Base-by-base conservation (phyloP, 2,797 vertebrate genomes). In the Muscicapa striata region DNA sequence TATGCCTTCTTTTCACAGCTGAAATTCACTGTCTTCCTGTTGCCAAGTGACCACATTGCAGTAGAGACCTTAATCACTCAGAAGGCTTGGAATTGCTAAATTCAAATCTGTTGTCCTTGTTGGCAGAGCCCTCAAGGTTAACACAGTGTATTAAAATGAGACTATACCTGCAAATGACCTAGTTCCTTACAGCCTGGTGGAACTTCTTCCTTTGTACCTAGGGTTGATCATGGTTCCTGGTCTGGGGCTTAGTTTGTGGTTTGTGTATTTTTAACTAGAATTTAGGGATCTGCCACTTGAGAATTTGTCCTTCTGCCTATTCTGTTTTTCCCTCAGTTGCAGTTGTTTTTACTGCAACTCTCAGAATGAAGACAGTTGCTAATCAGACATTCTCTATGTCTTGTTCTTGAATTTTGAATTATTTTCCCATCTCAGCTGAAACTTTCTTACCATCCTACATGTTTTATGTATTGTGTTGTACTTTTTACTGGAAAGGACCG, bases 321-420 rank as follows among this genome's bases (percentile, higher is more conserved):
- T 1, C 52, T 4, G 15, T 70, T 69, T 79, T 89, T 89, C 34
- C 52, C 14, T 89, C 49, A 41, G 29, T 52, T 52, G 34, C 32
- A 46, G 34, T 19, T 64, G 30, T 88, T 88, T 78, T 94, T 27
- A 34, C 57, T 46, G 26, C 59, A 88, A 1, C 51, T 87, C 24
- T 68, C 11, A 34, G 18, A 63, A 55, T 58, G 41, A 67, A 84
- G 67, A 66, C 26, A 30, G 24, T 81, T 90, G 66, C 55, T 81
- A 34, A 55, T 87, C 68, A 67, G 36, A 48, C 55, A 9, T 51
- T 69, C 13, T 77, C 10, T n/a, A 0, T 79, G 32, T 88, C 92
- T 94, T 89, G n/a, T 66, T 51, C 32, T 57, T 86, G 51, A 81
- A 69, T 88, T 90, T 78, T 93, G 43, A 86, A 84, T 34, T 83